phyloP scores from a whole-genome alignment of 2,888 invertebrate genomes.

The Drosophila lutescens region DNA sequence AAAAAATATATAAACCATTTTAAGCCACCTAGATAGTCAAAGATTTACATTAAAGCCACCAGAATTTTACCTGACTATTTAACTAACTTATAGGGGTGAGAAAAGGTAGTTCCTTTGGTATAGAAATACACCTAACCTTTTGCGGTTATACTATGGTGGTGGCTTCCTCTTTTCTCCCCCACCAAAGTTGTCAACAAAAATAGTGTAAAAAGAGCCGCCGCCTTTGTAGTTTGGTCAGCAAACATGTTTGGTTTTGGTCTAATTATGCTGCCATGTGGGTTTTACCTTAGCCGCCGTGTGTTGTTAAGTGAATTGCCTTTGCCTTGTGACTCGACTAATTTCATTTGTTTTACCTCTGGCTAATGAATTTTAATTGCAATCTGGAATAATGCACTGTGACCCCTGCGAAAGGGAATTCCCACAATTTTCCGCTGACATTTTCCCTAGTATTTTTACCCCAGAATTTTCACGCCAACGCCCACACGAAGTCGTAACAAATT shows the following conservation, averaged over 20 bases:
- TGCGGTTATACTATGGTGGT: conserved; percentile 24
- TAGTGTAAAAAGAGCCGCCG: conserved; percentile 12
- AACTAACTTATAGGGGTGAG: not conserved
- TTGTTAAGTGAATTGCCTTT: conserved; percentile 38
- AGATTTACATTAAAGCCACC: no score
- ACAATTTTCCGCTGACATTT: conserved; percentile 24
- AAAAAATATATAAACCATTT: no score
- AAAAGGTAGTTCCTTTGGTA: not conserved
- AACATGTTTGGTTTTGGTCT: conserved; percentile 70
- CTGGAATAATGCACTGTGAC: conserved; percentile 34
- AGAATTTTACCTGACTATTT: not conserved
- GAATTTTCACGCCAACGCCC: conserved; percentile 81
- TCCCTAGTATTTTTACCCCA: conserved; percentile 64
- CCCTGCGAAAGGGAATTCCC: conserved; percentile 16
- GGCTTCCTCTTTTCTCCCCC: conserved; percentile 13
- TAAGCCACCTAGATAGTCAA: no score
- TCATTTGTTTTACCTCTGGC: conserved; percentile 28
- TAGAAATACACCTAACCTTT: conserved; percentile 37
- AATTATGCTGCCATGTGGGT: conserved; percentile 69
- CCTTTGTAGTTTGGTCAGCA: conserved; percentile 46
- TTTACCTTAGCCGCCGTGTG: conserved; percentile 45
- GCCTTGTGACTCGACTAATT: conserved; percentile 59
- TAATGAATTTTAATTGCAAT: conserved; percentile 70
- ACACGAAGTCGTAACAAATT: conserved; percentile 49
- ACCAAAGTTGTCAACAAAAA: conserved; percentile 22